Evolutionary conservation across 2,113 vertebrate species (phyloP).

Genomic region (Cervus canadensis): DNA sequence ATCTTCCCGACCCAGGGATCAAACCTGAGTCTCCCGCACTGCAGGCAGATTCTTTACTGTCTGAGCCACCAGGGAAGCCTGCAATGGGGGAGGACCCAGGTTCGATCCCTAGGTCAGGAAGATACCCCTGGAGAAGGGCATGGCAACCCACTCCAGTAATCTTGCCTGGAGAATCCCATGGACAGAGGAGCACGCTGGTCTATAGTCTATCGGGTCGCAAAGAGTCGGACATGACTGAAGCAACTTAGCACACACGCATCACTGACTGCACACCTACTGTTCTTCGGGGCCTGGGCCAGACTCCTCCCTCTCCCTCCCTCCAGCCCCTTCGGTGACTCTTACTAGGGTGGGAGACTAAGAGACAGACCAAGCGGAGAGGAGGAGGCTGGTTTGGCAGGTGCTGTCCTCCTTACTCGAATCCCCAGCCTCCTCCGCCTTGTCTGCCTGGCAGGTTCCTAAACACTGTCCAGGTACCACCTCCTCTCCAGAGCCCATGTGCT

Average conservation of each 20-base stretch:
- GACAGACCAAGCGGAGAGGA: background rate
- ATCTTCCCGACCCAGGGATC: background rate
- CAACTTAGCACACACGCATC: background rate
- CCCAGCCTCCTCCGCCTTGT: background rate
- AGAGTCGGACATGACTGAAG: background rate
- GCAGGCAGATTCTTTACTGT: background rate
- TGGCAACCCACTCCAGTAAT: background rate
- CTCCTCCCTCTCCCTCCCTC: background rate
- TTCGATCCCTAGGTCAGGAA: background rate
- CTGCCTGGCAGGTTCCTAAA: background rate
- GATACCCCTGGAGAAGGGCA: background rate
- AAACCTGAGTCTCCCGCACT: rapidly evolving
- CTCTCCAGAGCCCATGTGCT: background rate
- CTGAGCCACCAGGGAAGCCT: background rate
- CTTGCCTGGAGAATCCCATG: background rate
- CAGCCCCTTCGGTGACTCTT: background rate
- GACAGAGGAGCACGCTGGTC: background rate
- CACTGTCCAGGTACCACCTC: background rate
- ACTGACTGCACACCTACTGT: background rate
- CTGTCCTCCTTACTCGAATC: background rate
- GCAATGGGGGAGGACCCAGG: background rate
- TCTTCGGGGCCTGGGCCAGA: background rate
- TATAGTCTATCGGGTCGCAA: rapidly evolving
- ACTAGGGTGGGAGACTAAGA: background rate
- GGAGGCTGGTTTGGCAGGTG: background rate